Evolutionary conservation across 2,113 vertebrate genomes (phyloP), one percentile per base, ranked within the genome.

Genomic region (Danio rerio): DNA sequence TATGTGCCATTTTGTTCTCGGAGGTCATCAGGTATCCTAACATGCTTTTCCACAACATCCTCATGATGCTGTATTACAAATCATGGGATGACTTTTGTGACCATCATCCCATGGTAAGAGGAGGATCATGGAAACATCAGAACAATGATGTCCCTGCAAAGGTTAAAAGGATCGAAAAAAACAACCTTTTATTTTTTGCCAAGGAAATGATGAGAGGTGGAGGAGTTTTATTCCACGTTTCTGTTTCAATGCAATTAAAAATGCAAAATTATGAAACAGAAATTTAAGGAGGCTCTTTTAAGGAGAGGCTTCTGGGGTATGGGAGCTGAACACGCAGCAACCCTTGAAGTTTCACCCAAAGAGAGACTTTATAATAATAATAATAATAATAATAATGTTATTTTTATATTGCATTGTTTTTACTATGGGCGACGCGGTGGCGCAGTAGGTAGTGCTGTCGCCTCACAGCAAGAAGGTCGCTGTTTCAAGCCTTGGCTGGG

Each of bases 41-140:
- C 56, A 81, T 81, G 80, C 73, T 81, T 73, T 73, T 81, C 45
- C 80, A 81, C 58, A 81, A 81, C 58, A 73, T 81, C 20, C 16
- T 81, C 10, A 4, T 81, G 45, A 72, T 53, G 45, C 2, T 6
- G 7, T 1, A 0, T 5, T 42, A 13, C 7, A 81, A 73, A 43
- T 52, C 69, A 9, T 63, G 68, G 80, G 4, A 18, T 6, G 58
- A 72, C 1, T 73, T 81, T 42, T 7, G 13, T 72, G 3, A 21
- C 21, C 9, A 81, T 52, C 69, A 81, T 81, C 80, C 68, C 21
- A 81, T 81, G 80, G 6, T 53, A 20, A 53, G 20, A 63, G 80
- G 80, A 15, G 80, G 69, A 43, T 20, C 80, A 49, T 81, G 69
- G 80, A 81, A 81, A 53, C 2, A 18, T 15, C 68, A 63, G 56